phyloP scores from a whole-genome alignment of 2,797 vertebrate species.

The Craterocephalus amniculus region DNA sequence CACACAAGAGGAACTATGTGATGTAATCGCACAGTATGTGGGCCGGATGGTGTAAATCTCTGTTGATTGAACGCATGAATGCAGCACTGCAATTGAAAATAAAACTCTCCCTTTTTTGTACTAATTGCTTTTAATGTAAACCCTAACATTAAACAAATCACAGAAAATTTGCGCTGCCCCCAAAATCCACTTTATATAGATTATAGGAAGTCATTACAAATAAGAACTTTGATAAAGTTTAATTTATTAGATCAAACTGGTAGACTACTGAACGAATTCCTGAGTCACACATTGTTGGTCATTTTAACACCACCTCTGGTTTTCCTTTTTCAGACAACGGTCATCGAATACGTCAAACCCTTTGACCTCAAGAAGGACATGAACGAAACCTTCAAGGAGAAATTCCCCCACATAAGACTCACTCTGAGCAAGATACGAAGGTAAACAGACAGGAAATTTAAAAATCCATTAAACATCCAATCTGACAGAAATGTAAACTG shows the following conservation, averaged over 20 bases:
- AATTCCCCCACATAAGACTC: slow-evolving; percentile 95
- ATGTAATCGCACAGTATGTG: no score
- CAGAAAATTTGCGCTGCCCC: background rate
- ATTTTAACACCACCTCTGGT: slow-evolving; percentile 46
- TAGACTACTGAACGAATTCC: no score
- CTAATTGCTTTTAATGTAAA: background rate
- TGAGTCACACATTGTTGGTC: background rate
- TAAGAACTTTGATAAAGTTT: background rate
- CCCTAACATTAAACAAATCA: background rate
- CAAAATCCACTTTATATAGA: background rate
- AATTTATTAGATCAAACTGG: no score
- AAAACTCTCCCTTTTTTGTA: background rate
- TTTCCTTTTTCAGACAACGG: slow-evolving; percentile 90
- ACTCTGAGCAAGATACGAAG: slow-evolving; percentile 99
- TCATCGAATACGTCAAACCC: slow-evolving; percentile 98
- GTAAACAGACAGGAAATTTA: slow-evolving; percentile 71
- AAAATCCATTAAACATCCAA: background rate
- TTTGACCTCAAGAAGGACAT: slow-evolving; percentile 99
- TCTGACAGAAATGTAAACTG: background rate
- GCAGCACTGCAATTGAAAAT: background rate
- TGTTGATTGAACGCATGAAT: background rate
- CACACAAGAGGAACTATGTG: no score
- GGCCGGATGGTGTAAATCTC: no score
- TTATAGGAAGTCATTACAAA: background rate
- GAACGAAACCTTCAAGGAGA: slow-evolving; percentile 99